These are phyloP conservation scores for Neomorphus geoffroyi DNA, from an alignment of 2,797 vertebrate species.

Conservation along the genomic window DNA sequence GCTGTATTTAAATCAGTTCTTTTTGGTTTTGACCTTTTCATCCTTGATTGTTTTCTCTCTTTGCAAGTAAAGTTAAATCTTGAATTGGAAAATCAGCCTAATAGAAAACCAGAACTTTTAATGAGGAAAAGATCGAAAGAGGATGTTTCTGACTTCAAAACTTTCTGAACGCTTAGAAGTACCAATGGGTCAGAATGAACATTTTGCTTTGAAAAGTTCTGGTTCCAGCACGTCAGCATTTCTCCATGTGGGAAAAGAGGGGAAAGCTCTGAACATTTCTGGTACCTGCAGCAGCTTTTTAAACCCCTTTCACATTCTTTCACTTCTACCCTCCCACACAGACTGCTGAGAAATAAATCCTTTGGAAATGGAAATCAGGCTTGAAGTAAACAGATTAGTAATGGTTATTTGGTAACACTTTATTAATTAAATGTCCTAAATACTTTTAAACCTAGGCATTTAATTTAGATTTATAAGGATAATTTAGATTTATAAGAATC, in stretches of 20 bases:
- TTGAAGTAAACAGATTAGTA: slow-evolving; percentile 78
- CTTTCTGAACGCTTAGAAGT: not conserved
- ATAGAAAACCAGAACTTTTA: not conserved
- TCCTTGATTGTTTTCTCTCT: not conserved
- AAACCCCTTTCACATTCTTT: not conserved
- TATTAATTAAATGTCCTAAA: slow-evolving; percentile 78
- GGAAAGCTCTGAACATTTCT: not conserved
- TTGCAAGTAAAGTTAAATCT: not conserved
- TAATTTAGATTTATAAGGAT: slow-evolving; percentile 80
- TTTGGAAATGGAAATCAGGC: slow-evolving; percentile 68
- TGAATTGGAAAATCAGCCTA: not conserved
- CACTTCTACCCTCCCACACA: slow-evolving; percentile 25
- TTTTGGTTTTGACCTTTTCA: not conserved
- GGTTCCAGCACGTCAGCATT: not conserved
- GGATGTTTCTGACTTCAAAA: not conserved
- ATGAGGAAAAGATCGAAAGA: not conserved
- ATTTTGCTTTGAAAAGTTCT: not conserved
- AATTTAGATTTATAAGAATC: slow-evolving; percentile 78
- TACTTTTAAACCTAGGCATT: slow-evolving; percentile 72
- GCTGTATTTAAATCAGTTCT: not conserved
- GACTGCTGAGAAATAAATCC: slow-evolving; percentile 45
- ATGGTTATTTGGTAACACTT: slow-evolving; percentile 75
- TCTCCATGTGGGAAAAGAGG: not conserved
- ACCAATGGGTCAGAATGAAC: not conserved
- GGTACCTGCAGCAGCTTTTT: not conserved